Percentiles rank a stretch among this genome's conserved stretches.
phyloP scores from a whole-genome alignment of 2,797 vertebrate species.

The Pithecia hirsuta region DNA sequence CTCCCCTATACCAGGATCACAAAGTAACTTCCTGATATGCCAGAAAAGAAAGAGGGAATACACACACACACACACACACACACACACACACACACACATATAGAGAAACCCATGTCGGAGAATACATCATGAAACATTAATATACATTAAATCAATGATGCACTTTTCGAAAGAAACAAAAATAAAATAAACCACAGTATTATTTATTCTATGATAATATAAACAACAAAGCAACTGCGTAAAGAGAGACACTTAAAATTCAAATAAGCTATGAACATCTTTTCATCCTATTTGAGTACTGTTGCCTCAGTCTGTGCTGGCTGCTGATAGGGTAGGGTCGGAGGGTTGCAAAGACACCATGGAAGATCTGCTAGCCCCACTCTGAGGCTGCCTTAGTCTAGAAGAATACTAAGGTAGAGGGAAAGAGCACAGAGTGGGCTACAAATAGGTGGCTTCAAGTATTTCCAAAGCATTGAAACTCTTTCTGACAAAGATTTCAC shows the following conservation, averaged over 20 bases:
- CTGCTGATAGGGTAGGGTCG: rapidly evolving
- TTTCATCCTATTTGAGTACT: background rate
- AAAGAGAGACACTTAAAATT: background rate
- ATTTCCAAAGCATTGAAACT: background rate
- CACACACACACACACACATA: too few relatives aligned
- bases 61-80: too few relatives aligned
- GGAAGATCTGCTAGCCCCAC: rapidly evolving
- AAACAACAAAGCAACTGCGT: background rate
- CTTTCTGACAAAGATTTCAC: background rate
- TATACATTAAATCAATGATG: background rate
- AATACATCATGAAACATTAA: background rate
- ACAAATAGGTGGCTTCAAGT: background rate
- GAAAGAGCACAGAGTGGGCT: rapidly evolving
- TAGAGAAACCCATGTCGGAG: background rate
- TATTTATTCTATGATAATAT: background rate
- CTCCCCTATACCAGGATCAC: background rate
- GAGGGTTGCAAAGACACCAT: rapidly evolving
- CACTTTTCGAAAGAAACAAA: background rate
- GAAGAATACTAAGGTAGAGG: background rate
- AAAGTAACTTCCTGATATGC: background rate
- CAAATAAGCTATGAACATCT: background rate
- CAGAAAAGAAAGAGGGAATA: background rate
- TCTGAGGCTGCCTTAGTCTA: rapidly evolving
- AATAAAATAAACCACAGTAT: background rate
- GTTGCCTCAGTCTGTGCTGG: background rate